phyloP scores from a whole-genome alignment of 64 coral and sea anemone genomes.

The Porites lutea region DNA sequence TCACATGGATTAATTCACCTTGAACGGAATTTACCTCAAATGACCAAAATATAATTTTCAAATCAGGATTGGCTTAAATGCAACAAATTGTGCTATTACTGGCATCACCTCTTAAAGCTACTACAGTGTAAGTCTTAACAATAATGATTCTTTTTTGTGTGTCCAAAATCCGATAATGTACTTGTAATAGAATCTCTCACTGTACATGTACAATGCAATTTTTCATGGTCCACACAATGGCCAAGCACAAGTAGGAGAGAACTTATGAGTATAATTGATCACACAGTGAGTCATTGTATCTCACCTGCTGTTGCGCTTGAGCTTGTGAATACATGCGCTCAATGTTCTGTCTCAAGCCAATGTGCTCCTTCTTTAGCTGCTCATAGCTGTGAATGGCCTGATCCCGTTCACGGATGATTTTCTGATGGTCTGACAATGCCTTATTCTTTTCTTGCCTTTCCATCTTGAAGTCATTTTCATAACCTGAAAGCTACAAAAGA shows the following conservation, averaged over 20 bases:
- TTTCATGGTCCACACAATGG: background rate
- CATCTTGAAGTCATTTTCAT: constrained; percentile 70
- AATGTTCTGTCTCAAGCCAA: constrained; percentile 51
- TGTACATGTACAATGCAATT: too few relatives aligned
- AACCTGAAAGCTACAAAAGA: constrained; percentile 20
- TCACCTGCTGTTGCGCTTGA: constrained; percentile 29
- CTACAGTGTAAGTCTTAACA: too few relatives aligned
- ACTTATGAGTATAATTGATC: background rate
- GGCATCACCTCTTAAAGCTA: too few relatives aligned
- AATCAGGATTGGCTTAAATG: too few relatives aligned
- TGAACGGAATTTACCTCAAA: too few relatives aligned
- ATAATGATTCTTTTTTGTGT: too few relatives aligned
- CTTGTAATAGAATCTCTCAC: too few relatives aligned
- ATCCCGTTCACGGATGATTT: background rate
- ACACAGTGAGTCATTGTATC: background rate
- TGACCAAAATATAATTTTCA: too few relatives aligned
- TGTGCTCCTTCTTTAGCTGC: constrained; percentile 44
- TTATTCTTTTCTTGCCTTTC: constrained; percentile 62
- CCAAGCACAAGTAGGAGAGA: background rate
- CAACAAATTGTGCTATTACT: too few relatives aligned
- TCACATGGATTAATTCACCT: too few relatives aligned
- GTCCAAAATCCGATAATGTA: too few relatives aligned
- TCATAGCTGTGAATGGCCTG: constrained; percentile 3
- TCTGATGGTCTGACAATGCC: background rate
- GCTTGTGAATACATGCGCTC: constrained; percentile 32